Evolutionary conservation across 2,797 vertebrate species (phyloP).

Genomic region (Yasuhikotakia modesta): DNA sequence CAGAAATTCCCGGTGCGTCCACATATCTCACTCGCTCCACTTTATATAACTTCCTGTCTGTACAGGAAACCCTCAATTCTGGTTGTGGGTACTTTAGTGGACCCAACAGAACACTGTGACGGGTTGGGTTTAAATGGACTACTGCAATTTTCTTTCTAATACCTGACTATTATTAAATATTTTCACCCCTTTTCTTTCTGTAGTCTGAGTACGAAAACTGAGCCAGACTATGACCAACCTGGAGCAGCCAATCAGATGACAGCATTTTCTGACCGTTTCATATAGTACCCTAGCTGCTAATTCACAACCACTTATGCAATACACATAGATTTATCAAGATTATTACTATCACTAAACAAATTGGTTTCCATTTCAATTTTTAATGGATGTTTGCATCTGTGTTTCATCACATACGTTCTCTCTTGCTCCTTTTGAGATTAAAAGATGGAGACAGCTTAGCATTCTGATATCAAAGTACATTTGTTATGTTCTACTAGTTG

Average conservation of each 20-base stretch:
- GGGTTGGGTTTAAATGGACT: background rate
- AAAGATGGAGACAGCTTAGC: conserved; percentile 26
- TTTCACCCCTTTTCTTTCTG: conserved; percentile 38
- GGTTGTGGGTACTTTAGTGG: background rate
- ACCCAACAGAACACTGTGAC: background rate
- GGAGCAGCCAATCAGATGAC: conserved; percentile 11
- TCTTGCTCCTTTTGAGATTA: conserved; percentile 1
- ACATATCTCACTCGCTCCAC: background rate
- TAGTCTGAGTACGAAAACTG: no score
- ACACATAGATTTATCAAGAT: background rate
- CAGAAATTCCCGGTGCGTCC: no score
- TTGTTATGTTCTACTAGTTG: conserved; percentile 36
- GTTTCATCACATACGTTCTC: conserved; percentile 10
- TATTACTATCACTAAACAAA: no score
- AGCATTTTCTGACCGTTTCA: no score
- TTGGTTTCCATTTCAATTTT: background rate
- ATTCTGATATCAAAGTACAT: conserved; percentile 1
- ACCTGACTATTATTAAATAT: conserved; percentile 36
- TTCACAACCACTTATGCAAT: background rate
- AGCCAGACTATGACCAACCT: no score
- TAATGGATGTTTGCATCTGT: conserved; percentile 29
- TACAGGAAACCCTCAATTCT: conserved; percentile 25
- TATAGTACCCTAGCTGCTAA: background rate
- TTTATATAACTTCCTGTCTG: conserved; percentile 17
- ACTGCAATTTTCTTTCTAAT: conserved; percentile 26